A percentile compares a stretch with the other conserved stretches of the same genome.
Evolutionary conservation across 2,888 invertebrate species (phyloP).

Genomic region (Villa cingulata): DNA sequence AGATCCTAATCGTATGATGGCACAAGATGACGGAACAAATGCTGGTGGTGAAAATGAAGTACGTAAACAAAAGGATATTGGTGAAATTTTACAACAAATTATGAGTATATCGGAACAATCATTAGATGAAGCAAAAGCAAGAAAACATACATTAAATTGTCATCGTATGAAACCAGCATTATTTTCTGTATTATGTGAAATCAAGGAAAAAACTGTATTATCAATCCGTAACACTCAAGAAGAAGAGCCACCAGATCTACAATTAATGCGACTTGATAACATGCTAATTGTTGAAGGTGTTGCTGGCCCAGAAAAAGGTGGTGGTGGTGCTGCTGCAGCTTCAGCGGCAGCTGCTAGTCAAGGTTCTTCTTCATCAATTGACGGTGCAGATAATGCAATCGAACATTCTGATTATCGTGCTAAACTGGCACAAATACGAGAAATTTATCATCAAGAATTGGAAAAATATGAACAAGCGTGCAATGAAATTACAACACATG

Average conservation of each 20-base stretch:
- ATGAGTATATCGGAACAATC: conserved; percentile 99
- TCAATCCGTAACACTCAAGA: conserved; percentile 94
- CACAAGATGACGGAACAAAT: conserved; percentile 58
- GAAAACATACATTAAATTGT: conserved; percentile 96
- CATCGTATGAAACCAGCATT: conserved; percentile 98
- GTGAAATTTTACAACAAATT: conserved; percentile 94
- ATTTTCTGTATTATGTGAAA: conserved; percentile 96
- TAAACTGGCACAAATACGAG: conserved; percentile 94
- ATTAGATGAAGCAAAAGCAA: conserved; percentile 94
- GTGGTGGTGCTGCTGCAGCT: conserved; percentile 74
- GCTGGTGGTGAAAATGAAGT: conserved; percentile 67
- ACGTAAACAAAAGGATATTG: conserved; percentile 92
- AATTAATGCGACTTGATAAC: conserved; percentile 96
- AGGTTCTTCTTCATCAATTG: conserved; percentile 36
- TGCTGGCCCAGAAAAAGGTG: conserved; percentile 89
- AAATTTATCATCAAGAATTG: conserved; percentile 97
- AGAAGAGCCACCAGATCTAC: conserved; percentile 96
- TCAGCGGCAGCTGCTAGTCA: conserved; percentile 78
- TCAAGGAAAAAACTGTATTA: conserved; percentile 97
- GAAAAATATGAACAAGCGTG: conserved; percentile 99
- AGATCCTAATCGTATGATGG: conserved; percentile 73
- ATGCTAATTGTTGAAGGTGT: conserved; percentile 98
- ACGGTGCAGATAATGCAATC: conserved; percentile 77
- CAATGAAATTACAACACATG: conserved; percentile 99
- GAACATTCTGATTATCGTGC: conserved; percentile 99